Base-by-base conservation (phyloP, 2,888 invertebrate species). In the Trichopoda pennipes region DNA sequence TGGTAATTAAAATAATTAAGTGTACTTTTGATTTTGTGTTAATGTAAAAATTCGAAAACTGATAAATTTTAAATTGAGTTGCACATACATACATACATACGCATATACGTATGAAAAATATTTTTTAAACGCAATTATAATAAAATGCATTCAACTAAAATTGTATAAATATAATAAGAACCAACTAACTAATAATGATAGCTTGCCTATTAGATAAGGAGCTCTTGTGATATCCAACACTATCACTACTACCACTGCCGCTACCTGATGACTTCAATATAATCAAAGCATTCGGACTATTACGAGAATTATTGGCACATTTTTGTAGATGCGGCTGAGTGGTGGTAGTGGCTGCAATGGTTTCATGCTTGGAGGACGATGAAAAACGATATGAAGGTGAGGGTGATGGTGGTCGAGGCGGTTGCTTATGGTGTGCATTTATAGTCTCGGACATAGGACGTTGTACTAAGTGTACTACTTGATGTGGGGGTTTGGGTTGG, bases 161-260 rank as follows among this genome's bases (percentile, higher is more conserved):
- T 19, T 16, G 3, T 49, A 60, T 42, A 51, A 16, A 14, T 73
- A n/a, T 44, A 73, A 63, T 55, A 28, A 69, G 49, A 53, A 42
- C 51, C 66, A 82, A 79, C 70, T 75, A 79, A 73, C 68, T 70
- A 82, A 74, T 74, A 78, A 75, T 81, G 66, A 69, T 82, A 64
- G 81, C 86, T 86, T 86, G 86, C 86, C 86, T 86, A 85, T 84
- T 85, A 63, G 86, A 86, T 74, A 85, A 84, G 68, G 86, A 85
- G 51, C 85, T 84, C 76, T 86, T 85, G 78, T 86, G 86, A 76
- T 82, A 85, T 84, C 84, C 85, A 60, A 84, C 84, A 68, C 80
- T 85, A 81, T 84, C 85, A 80, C 83, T 84, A 84, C 80, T 83
- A 83, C 83, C 77, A 81, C 85, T 84, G 70, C 85, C 84, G 81